Conservation (phyloP, 2,888 invertebrate genomes). For the Scelioninae gen. 2 region DNA sequence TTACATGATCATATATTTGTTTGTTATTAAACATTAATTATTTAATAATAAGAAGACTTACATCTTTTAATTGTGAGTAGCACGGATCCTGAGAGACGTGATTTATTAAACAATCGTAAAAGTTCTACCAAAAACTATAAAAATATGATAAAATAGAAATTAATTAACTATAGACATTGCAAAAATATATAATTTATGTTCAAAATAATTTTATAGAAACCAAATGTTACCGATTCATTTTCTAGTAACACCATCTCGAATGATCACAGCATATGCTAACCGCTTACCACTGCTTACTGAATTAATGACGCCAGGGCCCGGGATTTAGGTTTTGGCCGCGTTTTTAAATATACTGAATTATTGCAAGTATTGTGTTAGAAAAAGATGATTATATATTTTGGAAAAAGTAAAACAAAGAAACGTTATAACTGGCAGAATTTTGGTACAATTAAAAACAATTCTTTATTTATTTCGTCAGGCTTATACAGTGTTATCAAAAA, state of each 20-base stretch:
- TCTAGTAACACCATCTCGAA: constrained; percentile 80
- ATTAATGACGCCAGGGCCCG: too few relatives aligned
- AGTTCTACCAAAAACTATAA: constrained; percentile 90
- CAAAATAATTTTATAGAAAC: background rate
- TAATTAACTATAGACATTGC: too few relatives aligned
- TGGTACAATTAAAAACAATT: too few relatives aligned
- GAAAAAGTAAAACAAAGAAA: too few relatives aligned
- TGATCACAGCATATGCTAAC: constrained; percentile 68
- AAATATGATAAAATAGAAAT: background rate
- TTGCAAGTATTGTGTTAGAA: too few relatives aligned
- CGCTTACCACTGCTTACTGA: too few relatives aligned
- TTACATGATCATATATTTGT: too few relatives aligned
- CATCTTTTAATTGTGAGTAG: constrained; percentile 95
- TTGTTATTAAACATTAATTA: too few relatives aligned
- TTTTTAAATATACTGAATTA: too few relatives aligned
- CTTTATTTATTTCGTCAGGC: constrained; percentile 60
- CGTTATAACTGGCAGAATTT: too few relatives aligned
- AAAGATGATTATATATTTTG: too few relatives aligned
- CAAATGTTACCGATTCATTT: constrained; percentile 80
- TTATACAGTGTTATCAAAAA: constrained; percentile 17
- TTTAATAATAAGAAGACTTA: constrained; percentile 81
- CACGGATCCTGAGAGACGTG: constrained; percentile 87
- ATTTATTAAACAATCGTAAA: constrained; percentile 89
- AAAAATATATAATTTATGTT: background rate
- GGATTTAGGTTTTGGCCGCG: too few relatives aligned